phyloP scores from a whole-genome alignment of 37 sponge, comb jelly and placozoan species.

The Oscarella lobularis region DNA sequence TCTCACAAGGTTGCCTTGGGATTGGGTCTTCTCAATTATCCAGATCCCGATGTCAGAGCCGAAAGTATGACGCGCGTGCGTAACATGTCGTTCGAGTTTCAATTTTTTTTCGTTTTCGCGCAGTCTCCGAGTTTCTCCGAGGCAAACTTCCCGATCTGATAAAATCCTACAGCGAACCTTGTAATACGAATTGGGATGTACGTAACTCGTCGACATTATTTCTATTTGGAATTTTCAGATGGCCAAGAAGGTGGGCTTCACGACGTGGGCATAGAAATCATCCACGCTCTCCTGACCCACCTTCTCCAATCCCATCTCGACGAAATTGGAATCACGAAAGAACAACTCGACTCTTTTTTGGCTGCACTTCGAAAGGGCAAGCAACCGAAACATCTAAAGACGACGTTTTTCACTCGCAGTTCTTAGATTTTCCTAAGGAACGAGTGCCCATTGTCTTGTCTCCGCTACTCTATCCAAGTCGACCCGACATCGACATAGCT shows the following conservation, averaged over 20 bases:
- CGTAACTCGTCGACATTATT: too few relatives aligned
- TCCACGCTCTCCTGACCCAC: constrained; percentile 59
- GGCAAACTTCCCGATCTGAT: constrained; percentile 64
- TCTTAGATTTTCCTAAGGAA: constrained; percentile 67
- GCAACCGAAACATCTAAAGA: neutral
- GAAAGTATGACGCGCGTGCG: constrained; percentile 37
- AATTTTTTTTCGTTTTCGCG: neutral
- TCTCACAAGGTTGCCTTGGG: constrained; percentile 76
- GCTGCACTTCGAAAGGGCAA: constrained; percentile 45
- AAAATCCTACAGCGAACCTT: constrained; percentile 28
- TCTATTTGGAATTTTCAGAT: too few relatives aligned
- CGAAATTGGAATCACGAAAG: constrained; percentile 23
- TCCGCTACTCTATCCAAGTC: constrained; percentile 62
- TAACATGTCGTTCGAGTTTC: constrained; percentile 18
- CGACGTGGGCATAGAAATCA: constrained; percentile 66
- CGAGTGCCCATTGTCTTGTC: constrained; percentile 69
- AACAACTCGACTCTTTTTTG: constrained; percentile 49
- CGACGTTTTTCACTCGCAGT: neutral
- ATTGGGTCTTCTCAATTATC: constrained; percentile 57
- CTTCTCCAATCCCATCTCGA: constrained; percentile 50
- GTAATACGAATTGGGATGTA: constrained; percentile 6
- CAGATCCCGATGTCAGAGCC: constrained; percentile 45
- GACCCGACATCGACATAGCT: constrained; percentile 67
- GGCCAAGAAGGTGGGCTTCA: constrained; percentile 62
- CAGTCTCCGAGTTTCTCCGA: constrained; percentile 49